phyloP scores from a whole-genome alignment of 2,797 vertebrate species.

The Enteromius paludinosus region DNA sequence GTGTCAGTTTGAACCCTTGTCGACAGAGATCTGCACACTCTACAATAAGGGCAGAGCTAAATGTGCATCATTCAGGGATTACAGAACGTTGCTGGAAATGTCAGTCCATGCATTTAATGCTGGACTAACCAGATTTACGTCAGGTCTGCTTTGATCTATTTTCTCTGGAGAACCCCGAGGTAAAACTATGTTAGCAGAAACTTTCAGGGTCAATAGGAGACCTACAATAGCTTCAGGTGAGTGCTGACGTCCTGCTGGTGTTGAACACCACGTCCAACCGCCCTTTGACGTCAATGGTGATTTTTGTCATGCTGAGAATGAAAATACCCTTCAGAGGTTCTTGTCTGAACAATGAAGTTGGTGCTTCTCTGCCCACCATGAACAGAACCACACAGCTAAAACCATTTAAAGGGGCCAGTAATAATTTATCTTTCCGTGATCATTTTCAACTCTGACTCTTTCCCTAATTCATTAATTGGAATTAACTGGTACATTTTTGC shows the following conservation, averaged over 20 bases:
- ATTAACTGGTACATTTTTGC: not conserved
- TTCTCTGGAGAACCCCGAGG: not conserved
- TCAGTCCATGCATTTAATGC: slow-evolving; percentile 1
- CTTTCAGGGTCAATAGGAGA: not conserved
- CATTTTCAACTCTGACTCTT: not conserved
- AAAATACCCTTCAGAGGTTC: slow-evolving; percentile 32
- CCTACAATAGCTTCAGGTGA: slow-evolving; percentile 23
- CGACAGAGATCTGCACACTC: not conserved
- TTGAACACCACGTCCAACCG: not conserved
- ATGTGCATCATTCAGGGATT: slow-evolving; percentile 21
- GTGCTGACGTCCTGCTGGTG: slow-evolving; percentile 20
- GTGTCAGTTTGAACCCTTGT: slow-evolving; percentile 1
- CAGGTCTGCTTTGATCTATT: slow-evolving; percentile 12
- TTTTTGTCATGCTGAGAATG: slow-evolving; percentile 30
- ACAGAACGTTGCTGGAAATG: not conserved
- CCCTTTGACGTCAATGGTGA: slow-evolving; percentile 3
- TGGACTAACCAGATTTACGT: slow-evolving; percentile 16
- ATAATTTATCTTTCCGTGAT: not conserved
- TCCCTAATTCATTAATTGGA: not conserved
- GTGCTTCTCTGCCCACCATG: not conserved
- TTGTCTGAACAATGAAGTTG: slow-evolving; percentile 11
- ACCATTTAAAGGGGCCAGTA: not conserved
- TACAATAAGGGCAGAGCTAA: slow-evolving; percentile 1
- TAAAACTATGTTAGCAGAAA: slow-evolving; percentile 17
- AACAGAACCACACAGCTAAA: not conserved